Percentiles rank a stretch among this genome's conserved stretches.
These are phyloP conservation scores for Montipora capricornis DNA, from an alignment of 64 coral and sea anemone genomes.

Conservation along the genomic window DNA sequence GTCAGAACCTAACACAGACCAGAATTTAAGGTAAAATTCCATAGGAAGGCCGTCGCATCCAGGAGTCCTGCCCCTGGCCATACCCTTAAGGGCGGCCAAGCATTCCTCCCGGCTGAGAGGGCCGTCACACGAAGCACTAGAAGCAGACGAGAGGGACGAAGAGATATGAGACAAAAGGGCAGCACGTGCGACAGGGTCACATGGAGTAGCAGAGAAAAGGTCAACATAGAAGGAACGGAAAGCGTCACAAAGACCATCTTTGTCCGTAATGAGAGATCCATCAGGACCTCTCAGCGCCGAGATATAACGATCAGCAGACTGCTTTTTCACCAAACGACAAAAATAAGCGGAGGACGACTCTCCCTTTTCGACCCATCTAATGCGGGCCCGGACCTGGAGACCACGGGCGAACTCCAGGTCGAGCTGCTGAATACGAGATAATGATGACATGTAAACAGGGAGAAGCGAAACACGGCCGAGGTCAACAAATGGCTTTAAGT, in stretches of 20 bases:
- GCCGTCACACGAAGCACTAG: neutral
- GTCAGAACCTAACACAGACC: neutral
- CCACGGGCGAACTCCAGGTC: constrained; percentile 29
- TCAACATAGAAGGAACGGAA: neutral
- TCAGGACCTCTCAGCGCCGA: neutral
- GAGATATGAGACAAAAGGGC: no score
- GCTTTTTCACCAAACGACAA: constrained; percentile 15
- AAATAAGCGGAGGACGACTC: constrained; percentile 62
- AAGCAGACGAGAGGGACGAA: neutral
- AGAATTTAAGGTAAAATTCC: neutral
- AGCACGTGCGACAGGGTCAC: no score
- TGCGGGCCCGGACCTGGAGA: constrained; percentile 22
- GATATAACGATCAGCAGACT: neutral
- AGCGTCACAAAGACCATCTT: no score
- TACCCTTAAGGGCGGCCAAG: neutral
- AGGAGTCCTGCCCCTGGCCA: neutral
- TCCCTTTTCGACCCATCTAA: constrained; percentile 50
- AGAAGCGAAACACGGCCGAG: neutral
- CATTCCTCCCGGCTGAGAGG: neutral
- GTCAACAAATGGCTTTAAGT: neutral
- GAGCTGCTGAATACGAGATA: neutral
- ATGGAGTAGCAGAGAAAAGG: fast-evolving
- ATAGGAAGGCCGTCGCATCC: neutral
- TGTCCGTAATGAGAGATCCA: neutral
- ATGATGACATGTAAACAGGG: neutral